These are phyloP conservation scores for Scaptomyza parva DNA, from an alignment of 2,888 invertebrate genomes.

Conservation along the genomic window DNA sequence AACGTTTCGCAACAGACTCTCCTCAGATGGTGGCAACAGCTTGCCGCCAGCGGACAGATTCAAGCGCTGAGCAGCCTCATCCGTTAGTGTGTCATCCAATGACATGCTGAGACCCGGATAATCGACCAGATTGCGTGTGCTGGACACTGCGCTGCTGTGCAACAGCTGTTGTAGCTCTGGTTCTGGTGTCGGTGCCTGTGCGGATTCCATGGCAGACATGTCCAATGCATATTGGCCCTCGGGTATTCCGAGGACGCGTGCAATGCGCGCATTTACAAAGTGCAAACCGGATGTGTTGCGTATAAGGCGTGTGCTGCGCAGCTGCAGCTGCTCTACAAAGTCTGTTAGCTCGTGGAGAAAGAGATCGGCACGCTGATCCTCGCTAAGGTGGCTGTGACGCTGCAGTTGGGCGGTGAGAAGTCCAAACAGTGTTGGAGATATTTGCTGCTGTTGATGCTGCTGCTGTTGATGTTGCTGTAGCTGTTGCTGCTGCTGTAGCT, in stretches of 20 bases:
- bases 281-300: slow-evolving; percentile 83
- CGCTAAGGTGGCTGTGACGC: slow-evolving; percentile 70
- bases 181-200: slow-evolving; percentile 72
- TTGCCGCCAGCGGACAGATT: slow-evolving; percentile 83
- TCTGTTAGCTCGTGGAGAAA: slow-evolving; percentile 83
- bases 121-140: slow-evolving; percentile 72
- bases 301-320: slow-evolving; percentile 82
- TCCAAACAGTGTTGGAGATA: slow-evolving; percentile 75
- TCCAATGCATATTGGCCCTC: slow-evolving; percentile 84
- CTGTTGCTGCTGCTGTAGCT: background rate
- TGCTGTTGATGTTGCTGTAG: background rate
- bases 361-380: slow-evolving; percentile 83
- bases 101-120: slow-evolving; percentile 84
- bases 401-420: slow-evolving; percentile 82
- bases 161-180: slow-evolving; percentile 52
- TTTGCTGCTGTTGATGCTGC: background rate
- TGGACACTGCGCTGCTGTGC: slow-evolving; percentile 34
- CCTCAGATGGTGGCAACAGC: slow-evolving; percentile 83
- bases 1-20: slow-evolving; percentile 83
- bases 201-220: slow-evolving; percentile 81
- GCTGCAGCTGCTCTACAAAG: slow-evolving; percentile 82
- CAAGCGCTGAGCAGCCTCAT: slow-evolving; percentile 83
- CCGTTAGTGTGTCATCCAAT: slow-evolving; percentile 82
- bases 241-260: slow-evolving; percentile 83
- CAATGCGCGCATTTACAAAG: slow-evolving; percentile 80